Percentiles rank a stretch among this genome's conserved stretches.
These are phyloP conservation scores for Synodontis membranacea DNA, from an alignment of 2,113 vertebrate species.

Conservation along the genomic window DNA sequence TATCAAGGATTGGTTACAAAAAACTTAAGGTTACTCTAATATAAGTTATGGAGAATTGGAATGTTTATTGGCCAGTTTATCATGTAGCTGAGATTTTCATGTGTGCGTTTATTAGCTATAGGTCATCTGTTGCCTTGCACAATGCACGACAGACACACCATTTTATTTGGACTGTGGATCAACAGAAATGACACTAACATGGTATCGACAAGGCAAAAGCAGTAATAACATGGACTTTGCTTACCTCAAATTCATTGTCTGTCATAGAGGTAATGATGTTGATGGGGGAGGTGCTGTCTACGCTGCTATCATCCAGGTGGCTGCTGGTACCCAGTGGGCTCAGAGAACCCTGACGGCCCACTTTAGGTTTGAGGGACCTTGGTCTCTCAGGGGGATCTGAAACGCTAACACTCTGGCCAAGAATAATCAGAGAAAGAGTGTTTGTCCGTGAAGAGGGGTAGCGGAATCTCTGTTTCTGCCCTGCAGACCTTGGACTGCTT, in stretches of 20 bases:
- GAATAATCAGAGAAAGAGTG: conserved; percentile 74
- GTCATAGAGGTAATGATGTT: conserved; percentile 63
- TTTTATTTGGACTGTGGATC: background rate
- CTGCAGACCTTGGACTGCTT: conserved; percentile 65
- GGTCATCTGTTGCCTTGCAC: background rate
- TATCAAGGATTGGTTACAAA: background rate
- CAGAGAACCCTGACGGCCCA: conserved; percentile 67
- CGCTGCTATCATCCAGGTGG: conserved; percentile 68
- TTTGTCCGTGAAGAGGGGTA: conserved; percentile 65
- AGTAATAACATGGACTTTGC: conserved; percentile 50
- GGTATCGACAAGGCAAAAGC: background rate
- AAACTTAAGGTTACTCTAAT: background rate
- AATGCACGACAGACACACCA: no score
- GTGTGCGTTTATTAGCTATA: background rate
- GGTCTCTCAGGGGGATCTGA: conserved; percentile 68
- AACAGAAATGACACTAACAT: background rate
- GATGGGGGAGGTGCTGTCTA: conserved; percentile 64
- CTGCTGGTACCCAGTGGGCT: conserved; percentile 66
- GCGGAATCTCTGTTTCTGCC: conserved; percentile 62
- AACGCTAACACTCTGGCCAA: conserved; percentile 66
- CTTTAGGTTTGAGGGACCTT: conserved; percentile 69
- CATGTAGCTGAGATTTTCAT: background rate
- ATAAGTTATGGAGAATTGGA: background rate
- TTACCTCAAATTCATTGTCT: conserved; percentile 76
- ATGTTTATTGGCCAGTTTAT: background rate